A percentile compares a stretch with the other conserved stretches of the same genome.
phyloP scores from a whole-genome alignment of 2,888 invertebrate genomes.

The Nephrotoma guestfalica region DNA sequence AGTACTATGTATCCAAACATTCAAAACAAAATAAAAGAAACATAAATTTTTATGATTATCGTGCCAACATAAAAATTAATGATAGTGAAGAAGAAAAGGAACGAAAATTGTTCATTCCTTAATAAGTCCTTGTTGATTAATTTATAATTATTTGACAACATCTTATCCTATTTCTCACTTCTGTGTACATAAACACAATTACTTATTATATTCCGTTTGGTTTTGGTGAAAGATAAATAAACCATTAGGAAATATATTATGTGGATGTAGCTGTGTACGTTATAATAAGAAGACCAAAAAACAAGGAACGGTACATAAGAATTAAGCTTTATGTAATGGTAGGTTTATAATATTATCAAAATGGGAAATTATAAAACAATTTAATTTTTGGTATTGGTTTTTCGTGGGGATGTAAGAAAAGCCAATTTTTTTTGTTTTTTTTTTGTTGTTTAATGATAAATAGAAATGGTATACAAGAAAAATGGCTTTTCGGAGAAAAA shows the following conservation, averaged over 20 bases:
- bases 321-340: not conserved
- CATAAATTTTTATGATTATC: conserved; percentile 1
- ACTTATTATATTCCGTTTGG: not conserved
- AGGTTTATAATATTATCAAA: not conserved
- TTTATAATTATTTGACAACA: conserved; percentile 3
- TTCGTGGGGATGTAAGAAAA: not conserved
- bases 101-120: not conserved
- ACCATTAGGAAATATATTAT: not conserved
- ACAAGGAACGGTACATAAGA: not conserved
- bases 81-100: not conserved
- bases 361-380: not conserved
- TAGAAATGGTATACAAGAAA: not conserved
- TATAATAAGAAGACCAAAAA: not conserved
- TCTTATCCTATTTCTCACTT: not conserved
- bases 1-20: not conserved
- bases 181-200: not conserved
- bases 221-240: not conserved
- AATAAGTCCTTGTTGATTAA: conserved; percentile 2
- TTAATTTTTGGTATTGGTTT: not conserved
- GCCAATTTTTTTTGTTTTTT: not conserved
- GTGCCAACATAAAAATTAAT: not conserved
- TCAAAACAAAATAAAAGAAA: not conserved
- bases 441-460: not conserved
- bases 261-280: too few relatives aligned
- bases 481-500: not conserved